Base-by-base conservation (phyloP, 2,113 vertebrate genomes). In the Potamarius usumacintae region DNA sequence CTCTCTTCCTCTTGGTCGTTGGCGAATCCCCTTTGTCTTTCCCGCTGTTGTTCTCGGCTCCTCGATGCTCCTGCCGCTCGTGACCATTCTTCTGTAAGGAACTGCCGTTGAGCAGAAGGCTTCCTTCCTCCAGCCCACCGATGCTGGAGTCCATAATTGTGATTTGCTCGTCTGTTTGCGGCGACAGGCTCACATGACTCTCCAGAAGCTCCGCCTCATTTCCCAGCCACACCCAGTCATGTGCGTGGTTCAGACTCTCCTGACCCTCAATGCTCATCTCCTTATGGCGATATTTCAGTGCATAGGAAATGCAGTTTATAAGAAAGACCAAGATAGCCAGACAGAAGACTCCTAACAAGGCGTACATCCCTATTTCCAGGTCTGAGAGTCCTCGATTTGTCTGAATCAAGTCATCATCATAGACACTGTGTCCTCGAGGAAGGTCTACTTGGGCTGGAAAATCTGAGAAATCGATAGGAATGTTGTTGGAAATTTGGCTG, bases 211-310 rank as follows among this genome's bases (percentile, higher is more conserved):
- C 98, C 0, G 96, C 95, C 93, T 98, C 98, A 0, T 96, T 98
- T 1, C 98, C 98, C 69, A 99, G 94, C 98, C 98, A 99, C 80
- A 99, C 98, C 98, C 98, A 99, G 90, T 99, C 98, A 0, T 99
- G 98, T 1, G 97, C 96, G 15, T 99, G 98, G 74, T 96, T 95
- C 96, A 96, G 90, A 88, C 94, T 93, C 89, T 96, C 92, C 92
- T 97, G 97, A 58, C 97, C 97, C 89, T 99, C 98, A 2, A 95
- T 91, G 9, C 97, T 97, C n/a, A 96, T 93, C 93, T 98, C 97
- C 93, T 99, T 99, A 94, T 98, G 98, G 27, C 96, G 94, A 91
- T 97, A 99, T 91, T 94, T 97, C 85, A 99, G 96, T 0, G 97
- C 97, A 34, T 98, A 99, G 0, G 98, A 96, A 81, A 98, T 96